phyloP scores from a whole-genome alignment of 1,140 invertebrate species.

The Pachypsylla venusta region DNA sequence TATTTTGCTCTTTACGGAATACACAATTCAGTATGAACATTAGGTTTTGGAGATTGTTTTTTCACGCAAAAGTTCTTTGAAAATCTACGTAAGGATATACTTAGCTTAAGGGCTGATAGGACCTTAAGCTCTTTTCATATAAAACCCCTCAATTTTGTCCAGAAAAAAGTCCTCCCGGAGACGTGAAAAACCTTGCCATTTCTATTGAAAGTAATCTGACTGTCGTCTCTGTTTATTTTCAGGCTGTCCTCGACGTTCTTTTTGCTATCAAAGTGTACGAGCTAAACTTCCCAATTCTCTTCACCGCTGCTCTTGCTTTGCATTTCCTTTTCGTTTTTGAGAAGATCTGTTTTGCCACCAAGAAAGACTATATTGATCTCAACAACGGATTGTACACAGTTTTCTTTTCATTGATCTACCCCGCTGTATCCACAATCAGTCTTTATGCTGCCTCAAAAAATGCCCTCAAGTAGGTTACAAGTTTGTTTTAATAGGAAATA shows the following conservation, averaged over 20 bases:
- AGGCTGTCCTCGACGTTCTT: background rate
- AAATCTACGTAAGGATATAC: too few species aligned
- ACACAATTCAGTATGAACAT: too few species aligned
- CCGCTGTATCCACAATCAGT: background rate
- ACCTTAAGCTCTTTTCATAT: too few species aligned
- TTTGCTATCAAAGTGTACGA: background rate
- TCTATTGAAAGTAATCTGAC: too few species aligned
- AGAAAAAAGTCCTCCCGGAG: too few species aligned
- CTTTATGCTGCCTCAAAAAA: background rate
- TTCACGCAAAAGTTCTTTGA: too few species aligned
- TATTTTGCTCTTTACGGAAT: too few species aligned
- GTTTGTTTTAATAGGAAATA: too few species aligned
- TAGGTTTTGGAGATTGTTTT: too few species aligned
- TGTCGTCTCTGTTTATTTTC: background rate
- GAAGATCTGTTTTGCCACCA: background rate
- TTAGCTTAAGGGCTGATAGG: too few species aligned
- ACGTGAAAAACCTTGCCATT: too few species aligned
- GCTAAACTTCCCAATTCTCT: background rate
- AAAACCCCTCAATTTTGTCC: too few species aligned
- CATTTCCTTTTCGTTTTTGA: constrained; percentile 3
- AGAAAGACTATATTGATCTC: background rate
- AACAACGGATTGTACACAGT: background rate
- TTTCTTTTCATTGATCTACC: background rate
- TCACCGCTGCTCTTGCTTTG: background rate
- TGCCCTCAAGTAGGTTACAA: constrained; percentile 2